These are phyloP conservation scores for Crossocerus cetratus DNA, from an alignment of 2,888 invertebrate genomes.

Conservation along the genomic window DNA sequence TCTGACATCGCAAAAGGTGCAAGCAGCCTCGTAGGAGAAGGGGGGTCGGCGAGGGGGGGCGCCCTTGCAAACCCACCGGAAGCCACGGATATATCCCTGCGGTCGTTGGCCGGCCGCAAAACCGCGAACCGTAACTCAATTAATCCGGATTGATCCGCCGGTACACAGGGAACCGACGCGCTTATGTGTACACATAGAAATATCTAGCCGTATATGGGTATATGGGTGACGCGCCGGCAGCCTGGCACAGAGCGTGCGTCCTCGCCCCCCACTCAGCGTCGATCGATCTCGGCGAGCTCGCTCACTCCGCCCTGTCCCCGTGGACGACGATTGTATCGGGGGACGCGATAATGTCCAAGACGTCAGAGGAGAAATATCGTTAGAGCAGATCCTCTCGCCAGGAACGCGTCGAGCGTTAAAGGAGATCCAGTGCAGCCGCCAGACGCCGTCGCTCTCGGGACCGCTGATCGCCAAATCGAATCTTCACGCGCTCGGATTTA, in stretches of 20 bases:
- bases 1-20: conserved; percentile 14
- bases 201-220: conserved; percentile 13
- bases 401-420: conserved; percentile 32
- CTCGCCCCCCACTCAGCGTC: no score
- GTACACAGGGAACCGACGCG: conserved; percentile 24
- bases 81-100: conserved; percentile 67
- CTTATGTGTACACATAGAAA: conserved; percentile 28
- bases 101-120: conserved; percentile 68
- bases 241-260: background rate
- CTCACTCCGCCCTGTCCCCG: conserved; percentile 12
- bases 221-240: conserved; percentile 5
- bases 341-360: conserved; percentile 40
- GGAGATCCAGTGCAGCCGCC: background rate
- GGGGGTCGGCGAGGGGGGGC: no score
- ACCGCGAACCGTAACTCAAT: conserved; percentile 75
- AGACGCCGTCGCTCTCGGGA: no score
- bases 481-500: no score
- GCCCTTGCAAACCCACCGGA: conserved; percentile 43
- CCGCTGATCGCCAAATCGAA: no score
- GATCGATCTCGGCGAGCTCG: background rate
- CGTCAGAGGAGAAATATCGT: conserved; percentile 39
- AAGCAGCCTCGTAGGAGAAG: background rate
- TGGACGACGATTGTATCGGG: conserved; percentile 40
- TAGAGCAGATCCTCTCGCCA: background rate
- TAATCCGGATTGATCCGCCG: conserved; percentile 73